Conservation (phyloP, 1,140 invertebrate genomes). For the Oreohelix idahoensis region DNA sequence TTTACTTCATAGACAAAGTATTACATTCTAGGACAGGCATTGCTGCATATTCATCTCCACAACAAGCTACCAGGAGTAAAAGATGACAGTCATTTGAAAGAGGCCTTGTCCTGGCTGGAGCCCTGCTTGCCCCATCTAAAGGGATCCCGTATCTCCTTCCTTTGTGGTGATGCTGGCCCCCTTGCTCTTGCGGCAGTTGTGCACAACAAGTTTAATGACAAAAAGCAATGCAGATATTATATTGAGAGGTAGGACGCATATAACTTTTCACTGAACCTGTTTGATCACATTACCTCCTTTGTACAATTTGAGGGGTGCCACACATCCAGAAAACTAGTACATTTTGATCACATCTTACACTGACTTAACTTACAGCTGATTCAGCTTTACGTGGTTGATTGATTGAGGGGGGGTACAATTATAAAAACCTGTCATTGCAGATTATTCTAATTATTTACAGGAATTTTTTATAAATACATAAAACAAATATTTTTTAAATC, state of each 20-base stretch:
- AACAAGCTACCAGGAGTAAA: constrained; percentile 55
- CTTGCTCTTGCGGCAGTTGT: constrained; percentile 81
- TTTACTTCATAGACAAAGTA: too few species aligned
- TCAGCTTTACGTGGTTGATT: too few species aligned
- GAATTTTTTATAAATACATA: too few species aligned
- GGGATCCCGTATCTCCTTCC: constrained; percentile 78
- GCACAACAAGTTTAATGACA: constrained; percentile 73
- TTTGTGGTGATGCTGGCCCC: constrained; percentile 85
- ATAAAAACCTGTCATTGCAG: too few species aligned
- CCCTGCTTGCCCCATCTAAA: constrained; percentile 73
- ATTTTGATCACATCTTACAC: background rate
- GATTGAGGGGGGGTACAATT: too few species aligned
- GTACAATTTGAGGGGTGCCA: too few species aligned
- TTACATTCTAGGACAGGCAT: constrained; percentile 75
- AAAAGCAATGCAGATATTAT: constrained; percentile 56
- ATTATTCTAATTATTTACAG: too few species aligned
- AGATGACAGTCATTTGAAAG: constrained; percentile 67
- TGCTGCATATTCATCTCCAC: constrained; percentile 75
- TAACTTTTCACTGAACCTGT: too few species aligned
- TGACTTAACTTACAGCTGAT: too few species aligned
- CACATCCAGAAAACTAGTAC: background rate
- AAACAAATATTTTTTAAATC: too few species aligned
- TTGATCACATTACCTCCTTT: too few species aligned
- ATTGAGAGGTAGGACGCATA: constrained; percentile 60
- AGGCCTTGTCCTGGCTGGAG: constrained; percentile 74